phyloP scores from a whole-genome alignment of 2,797 vertebrate genomes.

The Megaceryle alcyon region DNA sequence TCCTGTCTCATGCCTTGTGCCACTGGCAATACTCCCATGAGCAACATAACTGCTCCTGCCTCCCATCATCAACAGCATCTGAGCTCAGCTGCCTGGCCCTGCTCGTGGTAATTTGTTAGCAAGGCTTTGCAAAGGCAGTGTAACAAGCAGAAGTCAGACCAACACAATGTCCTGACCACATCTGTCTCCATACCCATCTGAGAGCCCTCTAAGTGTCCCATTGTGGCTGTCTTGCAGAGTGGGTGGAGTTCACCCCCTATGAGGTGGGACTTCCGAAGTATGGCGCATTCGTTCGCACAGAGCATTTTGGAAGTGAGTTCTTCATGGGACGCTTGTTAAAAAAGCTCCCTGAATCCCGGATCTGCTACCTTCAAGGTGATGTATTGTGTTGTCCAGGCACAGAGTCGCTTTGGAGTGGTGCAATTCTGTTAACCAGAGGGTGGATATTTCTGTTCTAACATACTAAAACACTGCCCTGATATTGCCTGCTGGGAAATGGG shows the following conservation, averaged over 20 bases:
- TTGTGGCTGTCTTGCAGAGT: conserved; percentile 70
- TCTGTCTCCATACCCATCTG: accelerated
- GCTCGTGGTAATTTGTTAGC: accelerated
- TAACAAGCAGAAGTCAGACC: not conserved
- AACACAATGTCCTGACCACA: accelerated
- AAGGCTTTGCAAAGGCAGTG: not conserved
- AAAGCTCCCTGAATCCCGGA: conserved; percentile 77
- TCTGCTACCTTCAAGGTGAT: conserved; percentile 83
- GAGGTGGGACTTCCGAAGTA: conserved; percentile 84
- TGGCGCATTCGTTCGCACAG: conserved; percentile 71
- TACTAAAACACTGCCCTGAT: accelerated
- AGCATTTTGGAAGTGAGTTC: conserved; percentile 82
- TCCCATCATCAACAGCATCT: accelerated
- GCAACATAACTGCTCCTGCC: not conserved
- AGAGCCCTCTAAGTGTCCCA: not conserved
- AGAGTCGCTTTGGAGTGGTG: not conserved
- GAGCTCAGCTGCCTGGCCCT: not conserved
- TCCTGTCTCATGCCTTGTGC: not conserved
- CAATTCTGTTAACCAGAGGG: not conserved
- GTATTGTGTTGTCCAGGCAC: not conserved
- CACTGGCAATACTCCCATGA: not conserved
- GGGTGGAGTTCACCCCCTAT: conserved; percentile 84
- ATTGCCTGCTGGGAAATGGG: not conserved
- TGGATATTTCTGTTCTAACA: not conserved
- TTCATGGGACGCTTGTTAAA: conserved; percentile 83